phyloP scores from a whole-genome alignment of 2,797 vertebrate genomes.

The Brachyalestes nurse region DNA sequence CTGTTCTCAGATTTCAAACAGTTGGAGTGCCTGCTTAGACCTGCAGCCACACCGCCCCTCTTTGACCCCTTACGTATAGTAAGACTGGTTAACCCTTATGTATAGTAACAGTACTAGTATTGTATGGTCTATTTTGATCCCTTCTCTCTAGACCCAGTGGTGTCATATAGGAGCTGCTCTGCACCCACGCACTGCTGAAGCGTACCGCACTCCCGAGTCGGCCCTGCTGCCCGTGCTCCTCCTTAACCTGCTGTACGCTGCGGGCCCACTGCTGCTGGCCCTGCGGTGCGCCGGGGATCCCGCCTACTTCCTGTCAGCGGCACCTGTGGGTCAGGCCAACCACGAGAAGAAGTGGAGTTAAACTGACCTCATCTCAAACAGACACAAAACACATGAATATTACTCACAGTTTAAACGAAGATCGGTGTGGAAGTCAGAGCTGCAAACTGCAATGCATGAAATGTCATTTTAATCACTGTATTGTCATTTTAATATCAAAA shows the following conservation, averaged over 20 bases:
- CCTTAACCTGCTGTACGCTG: constrained; percentile 78
- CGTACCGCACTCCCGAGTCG: constrained; percentile 83
- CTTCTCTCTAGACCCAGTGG: constrained; percentile 85
- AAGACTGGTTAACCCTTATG: no score
- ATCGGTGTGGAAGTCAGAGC: neutral
- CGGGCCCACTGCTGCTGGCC: constrained; percentile 81
- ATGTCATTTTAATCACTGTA: neutral
- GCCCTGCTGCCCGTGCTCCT: constrained; percentile 75
- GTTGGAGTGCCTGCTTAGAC: no score
- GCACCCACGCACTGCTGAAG: constrained; percentile 83
- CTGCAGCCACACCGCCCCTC: no score
- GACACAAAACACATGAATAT: neutral
- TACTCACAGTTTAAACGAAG: neutral
- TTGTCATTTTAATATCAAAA: neutral
- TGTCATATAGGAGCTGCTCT: constrained; percentile 84
- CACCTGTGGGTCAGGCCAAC: constrained; percentile 52
- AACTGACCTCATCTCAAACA: neutral
- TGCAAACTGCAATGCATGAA: neutral
- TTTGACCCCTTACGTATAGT: no score
- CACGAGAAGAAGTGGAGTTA: constrained; percentile 75
- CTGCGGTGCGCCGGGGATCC: constrained; percentile 79
- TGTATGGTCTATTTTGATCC: neutral
- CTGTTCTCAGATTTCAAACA: no score
- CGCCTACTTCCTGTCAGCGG: constrained; percentile 78
- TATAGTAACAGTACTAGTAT: neutral